Base-by-base conservation (phyloP, 2,888 invertebrate species). In the Hermodice carunculata region DNA sequence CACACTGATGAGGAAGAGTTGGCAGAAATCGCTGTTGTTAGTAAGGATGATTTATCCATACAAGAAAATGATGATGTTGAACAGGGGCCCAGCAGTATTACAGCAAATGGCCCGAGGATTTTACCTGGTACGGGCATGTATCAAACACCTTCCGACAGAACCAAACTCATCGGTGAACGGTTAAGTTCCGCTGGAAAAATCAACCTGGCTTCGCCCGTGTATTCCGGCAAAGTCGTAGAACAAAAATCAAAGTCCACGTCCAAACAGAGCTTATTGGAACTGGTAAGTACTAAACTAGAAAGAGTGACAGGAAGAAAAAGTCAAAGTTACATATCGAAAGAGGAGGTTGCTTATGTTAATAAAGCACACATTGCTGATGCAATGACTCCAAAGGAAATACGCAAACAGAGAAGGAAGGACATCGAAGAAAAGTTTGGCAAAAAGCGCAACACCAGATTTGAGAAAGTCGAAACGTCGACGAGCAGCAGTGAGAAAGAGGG, bases 211-310 rank as follows among this genome's bases (percentile, higher is more conserved):
- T 88, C 89, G 40, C 83, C 83, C n/a, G 74, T 82, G 40, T 83
- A 81, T 68, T 88, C 88, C 26, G 85, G 69, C 67, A 70, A 67
- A 64, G 69, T 75, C 14, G 75, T 76, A 26, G 82, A 83, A 42
- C 78, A 81, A 59, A 81, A 81, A 49, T 73, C 81, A 59, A 89
- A 89, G 81, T 89, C 90, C 58, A 89, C 89, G 53, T 90, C 90
- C 48, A 88, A 89, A 76, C 90, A 90, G 83, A 90, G 90, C 78
- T 89, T 91, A 62, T 85, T 91, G 77, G 91, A 91, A 86, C 87
- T 94, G 86, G 92, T 93, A 87, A 92, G 92, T 86, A 92, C 92
- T 87, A 92, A 93, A 87, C 90, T 83, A 53, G 79, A 81, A 52
- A 73, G 78, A 51, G 71, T 74, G 51, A 73, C 64, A 62, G 61